These are phyloP conservation scores for Choristoneura rosaceana DNA, from an alignment of 2,888 invertebrate species.

Conservation along the genomic window DNA sequence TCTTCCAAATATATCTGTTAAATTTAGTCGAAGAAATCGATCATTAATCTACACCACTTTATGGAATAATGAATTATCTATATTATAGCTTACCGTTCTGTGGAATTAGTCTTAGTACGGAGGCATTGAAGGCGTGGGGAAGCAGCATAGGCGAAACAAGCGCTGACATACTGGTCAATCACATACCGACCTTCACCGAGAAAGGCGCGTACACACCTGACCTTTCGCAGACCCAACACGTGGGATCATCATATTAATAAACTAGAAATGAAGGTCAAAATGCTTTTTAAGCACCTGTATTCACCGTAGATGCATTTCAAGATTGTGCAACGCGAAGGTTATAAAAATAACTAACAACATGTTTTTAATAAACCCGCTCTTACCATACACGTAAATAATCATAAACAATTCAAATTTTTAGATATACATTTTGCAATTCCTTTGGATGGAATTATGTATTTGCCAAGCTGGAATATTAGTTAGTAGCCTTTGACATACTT, in stretches of 20 bases:
- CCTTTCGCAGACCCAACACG: conserved; percentile 36
- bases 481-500: conserved; percentile 9
- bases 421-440: neutral
- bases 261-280: conserved; percentile 26
- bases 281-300: conserved; percentile 1
- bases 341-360: conserved; percentile 3
- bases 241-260: conserved; percentile 32
- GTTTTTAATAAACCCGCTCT: neutral
- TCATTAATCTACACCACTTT: no score
- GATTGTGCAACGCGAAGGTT: conserved; percentile 26
- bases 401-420: neutral
- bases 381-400: neutral
- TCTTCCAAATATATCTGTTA: no score
- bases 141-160: conserved; percentile 28
- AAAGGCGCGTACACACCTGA: conserved; percentile 35
- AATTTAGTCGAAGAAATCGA: no score
- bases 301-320: conserved; percentile 21
- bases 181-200: conserved; percentile 41
- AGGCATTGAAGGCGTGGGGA: conserved; percentile 17
- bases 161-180: conserved; percentile 37
- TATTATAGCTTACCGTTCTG: neutral
- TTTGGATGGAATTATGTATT: neutral
- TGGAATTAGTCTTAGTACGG: conserved; percentile 18
- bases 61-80: no score
- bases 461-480: neutral